A percentile compares a stretch with the other conserved stretches of the same genome.
phyloP scores from a whole-genome alignment of 1,140 invertebrate species.

The Drosophila athabasca region DNA sequence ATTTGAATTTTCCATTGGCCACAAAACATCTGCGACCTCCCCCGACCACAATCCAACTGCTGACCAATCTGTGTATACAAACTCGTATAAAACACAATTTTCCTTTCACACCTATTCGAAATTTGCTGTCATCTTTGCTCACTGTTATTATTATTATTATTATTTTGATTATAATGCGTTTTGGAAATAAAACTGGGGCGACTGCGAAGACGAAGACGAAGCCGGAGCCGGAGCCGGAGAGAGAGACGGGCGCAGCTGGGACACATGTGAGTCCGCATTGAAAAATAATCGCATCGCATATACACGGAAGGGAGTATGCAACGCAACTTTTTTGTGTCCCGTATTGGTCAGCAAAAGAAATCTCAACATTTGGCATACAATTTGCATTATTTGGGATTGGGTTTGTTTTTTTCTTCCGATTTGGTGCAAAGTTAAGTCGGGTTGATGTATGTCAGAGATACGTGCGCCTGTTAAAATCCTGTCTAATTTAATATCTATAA shows the following conservation, averaged over 20 bases:
- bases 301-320: not conserved
- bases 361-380: constrained; percentile 73
- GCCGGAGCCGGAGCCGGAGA: constrained; percentile 13
- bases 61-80: constrained; percentile 35
- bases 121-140: constrained; percentile 51
- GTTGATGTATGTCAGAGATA: constrained; percentile 79
- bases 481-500: constrained; percentile 81
- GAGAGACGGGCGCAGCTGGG: constrained; percentile 42
- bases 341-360: constrained; percentile 72
- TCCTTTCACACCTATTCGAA: constrained; percentile 68
- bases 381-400: constrained; percentile 64
- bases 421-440: constrained; percentile 59
- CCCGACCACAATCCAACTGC: constrained; percentile 35
- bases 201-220: constrained; percentile 31
- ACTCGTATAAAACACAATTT: constrained; percentile 27
- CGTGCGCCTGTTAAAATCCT: constrained; percentile 76
- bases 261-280: constrained; percentile 46
- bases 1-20: constrained; percentile 59
- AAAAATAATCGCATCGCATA: constrained; percentile 46
- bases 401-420: constrained; percentile 9
- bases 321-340: constrained; percentile 13
- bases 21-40: constrained; percentile 53
- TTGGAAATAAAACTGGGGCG: constrained; percentile 67
- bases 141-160: constrained; percentile 70
- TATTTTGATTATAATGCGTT: constrained; percentile 71